Evolutionary conservation across 35 echinoderm and acorn worm genomes (phyloP), one percentile per base, ranked within the genome.

Genomic region (Stichopus chloronotus): DNA sequence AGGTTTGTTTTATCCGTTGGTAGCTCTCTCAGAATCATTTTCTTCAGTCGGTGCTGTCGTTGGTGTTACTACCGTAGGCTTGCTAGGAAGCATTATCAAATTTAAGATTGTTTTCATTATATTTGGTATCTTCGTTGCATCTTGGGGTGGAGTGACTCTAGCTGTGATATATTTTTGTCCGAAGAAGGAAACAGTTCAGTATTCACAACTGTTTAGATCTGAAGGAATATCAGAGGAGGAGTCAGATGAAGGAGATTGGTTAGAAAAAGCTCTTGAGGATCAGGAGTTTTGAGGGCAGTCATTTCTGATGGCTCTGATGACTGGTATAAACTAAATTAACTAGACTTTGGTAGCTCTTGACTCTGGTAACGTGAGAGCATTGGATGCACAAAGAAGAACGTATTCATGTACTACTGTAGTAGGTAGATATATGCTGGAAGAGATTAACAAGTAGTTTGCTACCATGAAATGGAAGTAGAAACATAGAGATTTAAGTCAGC

Each of bases 231-330:
- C 87, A 52, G 87, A 71, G 60, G 82, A 85, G 56, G 82, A 85
- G n/a, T 56, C 57, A 8, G 10, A 30, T n/a, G 25, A 53, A 58
- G 87, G 71, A 89, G 87, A 89, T 9, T 89, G 87, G 87, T 60
- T 89, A 25, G 87, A 89, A 25, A 89, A 89, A 89, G 87, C 87
- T 30, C 7, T 89, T 11, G 87, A 89, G 52, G 87, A 89, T 22
- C 60, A 89, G 17, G 69, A 19, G 69, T 74, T 74, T 74, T 74
- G 17, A 74, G 8, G 59, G 30, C 30, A 43, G 30, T 43, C 30
- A 43, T 43, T 43, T 43, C 30, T 43, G 30, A 43, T 43, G 30
- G 30, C 30, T 43, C 30, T 43, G 30, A 43, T 43, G 30, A 43
- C 30, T 43, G 30, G 30, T 43, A 3, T 43, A 43, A 43, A 3